Evolutionary conservation across 2,113 vertebrate genomes (phyloP).

Genomic region (Nothobranchius furzeri): DNA sequence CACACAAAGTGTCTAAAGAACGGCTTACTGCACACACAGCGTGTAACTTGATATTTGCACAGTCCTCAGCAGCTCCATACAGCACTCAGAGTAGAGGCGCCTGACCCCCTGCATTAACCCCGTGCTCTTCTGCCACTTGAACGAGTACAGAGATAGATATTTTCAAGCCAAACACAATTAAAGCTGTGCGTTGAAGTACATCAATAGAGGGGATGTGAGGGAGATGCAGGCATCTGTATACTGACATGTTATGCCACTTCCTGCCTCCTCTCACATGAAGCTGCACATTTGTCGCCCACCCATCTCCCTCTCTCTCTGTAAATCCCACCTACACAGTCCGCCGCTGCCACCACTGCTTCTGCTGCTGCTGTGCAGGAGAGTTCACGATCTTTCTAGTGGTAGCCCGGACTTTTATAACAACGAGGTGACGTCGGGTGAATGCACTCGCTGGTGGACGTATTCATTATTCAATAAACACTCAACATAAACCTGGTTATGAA

Average conservation of each 20-base stretch:
- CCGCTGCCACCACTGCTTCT: slow-evolving; percentile 11
- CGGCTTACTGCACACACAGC: slow-evolving; percentile 3
- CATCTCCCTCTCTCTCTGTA: not conserved
- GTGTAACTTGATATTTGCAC: slow-evolving; percentile 44
- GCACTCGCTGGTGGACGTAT: slow-evolving; percentile 24
- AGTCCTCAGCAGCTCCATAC: slow-evolving; percentile 34
- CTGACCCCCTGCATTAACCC: slow-evolving; percentile 68
- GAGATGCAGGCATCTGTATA: slow-evolving; percentile 60
- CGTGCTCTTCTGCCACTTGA: slow-evolving; percentile 41
- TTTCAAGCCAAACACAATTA: slow-evolving; percentile 70
- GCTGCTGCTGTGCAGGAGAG: slow-evolving; percentile 38
- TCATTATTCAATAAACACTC: slow-evolving; percentile 70
- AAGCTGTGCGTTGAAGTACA: slow-evolving; percentile 68
- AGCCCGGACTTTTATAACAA: slow-evolving; percentile 55
- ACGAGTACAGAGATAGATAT: slow-evolving; percentile 32
- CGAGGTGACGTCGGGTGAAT: slow-evolving; percentile 32
- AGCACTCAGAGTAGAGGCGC: slow-evolving; percentile 40
- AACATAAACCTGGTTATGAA: slow-evolving; percentile 56
- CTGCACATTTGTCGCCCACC: slow-evolving; percentile 57
- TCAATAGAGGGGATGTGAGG: slow-evolving; percentile 47
- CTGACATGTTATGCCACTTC: slow-evolving; percentile 60
- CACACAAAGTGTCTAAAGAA: slow-evolving; percentile 9
- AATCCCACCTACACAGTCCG: slow-evolving; percentile 49
- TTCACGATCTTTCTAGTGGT: slow-evolving; percentile 55
- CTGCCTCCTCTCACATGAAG: slow-evolving; percentile 65